phyloP scores from a whole-genome alignment of 2,113 vertebrate species.

The Corythoichthys haematopterus region DNA sequence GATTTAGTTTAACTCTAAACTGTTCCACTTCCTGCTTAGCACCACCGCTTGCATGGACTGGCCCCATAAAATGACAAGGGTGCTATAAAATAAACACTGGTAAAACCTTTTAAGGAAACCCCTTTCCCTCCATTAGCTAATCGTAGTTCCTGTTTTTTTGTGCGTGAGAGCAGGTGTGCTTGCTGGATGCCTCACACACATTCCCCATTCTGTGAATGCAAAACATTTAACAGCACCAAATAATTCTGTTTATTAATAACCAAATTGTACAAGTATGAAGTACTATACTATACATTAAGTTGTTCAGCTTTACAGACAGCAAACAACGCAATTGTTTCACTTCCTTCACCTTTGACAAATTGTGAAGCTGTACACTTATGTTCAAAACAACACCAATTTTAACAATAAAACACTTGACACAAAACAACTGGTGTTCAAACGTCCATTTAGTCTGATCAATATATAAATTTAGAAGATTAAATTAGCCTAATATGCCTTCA shows the following conservation, averaged over 20 bases:
- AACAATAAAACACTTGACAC: no score
- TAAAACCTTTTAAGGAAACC: slow-evolving; percentile 28
- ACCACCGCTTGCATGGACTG: slow-evolving; percentile 7
- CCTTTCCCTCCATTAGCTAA: slow-evolving; percentile 5
- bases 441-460: no score
- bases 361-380: no score
- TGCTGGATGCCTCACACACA: neutral
- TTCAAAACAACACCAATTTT: no score
- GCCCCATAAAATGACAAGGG: slow-evolving; percentile 42
- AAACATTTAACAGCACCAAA: slow-evolving; percentile 10
- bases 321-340: no score
- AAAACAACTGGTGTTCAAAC: no score
- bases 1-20: slow-evolving; percentile 58
- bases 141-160: slow-evolving; percentile 36
- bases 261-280: neutral
- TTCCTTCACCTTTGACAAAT: no score
- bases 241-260: neutral
- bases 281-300: neutral
- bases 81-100: slow-evolving; percentile 44
- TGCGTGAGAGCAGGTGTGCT: slow-evolving; percentile 54
- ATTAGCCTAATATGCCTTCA: no score
- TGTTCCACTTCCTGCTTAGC: slow-evolving; percentile 48
- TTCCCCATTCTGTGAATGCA: neutral
- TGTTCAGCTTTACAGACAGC: no score
- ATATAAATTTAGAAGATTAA: no score